Evolutionary conservation across 1,140 invertebrate species (phyloP), one percentile per base, ranked within the genome.

Genomic region (Heliothis subflexa): DNA sequence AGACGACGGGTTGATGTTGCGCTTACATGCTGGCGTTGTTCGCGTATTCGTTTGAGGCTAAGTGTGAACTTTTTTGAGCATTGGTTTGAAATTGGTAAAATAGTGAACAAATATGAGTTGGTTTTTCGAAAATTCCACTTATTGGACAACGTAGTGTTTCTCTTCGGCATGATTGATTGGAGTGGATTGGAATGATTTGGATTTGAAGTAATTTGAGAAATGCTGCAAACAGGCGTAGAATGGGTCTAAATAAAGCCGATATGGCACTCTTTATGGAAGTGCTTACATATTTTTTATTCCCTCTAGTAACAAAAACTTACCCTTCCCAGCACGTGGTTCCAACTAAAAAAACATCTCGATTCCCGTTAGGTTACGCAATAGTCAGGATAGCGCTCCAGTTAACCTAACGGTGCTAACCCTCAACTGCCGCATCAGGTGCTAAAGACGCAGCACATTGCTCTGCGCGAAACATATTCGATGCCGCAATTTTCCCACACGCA

Each of bases 401-500:
- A 70, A 50, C 18, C 47, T 70, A 70, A 70, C 66, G 66, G 66
- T 70, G 21, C 47, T 25, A 70, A 70, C 64, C 64, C 64, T 45
- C 73, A 72, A 21, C 70, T 73, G 62, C 55, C 54, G 64, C 21
- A 52, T 78, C 66, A 78, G 76, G 78, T 76, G 75, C 14, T 72
- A 78, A 79, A 78, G n/a, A 55, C 49, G 50, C 47, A 73, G 82
- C 78, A 81, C 83, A 64, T 76, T 82, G 78, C 87, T 86, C 86
- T 89, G 89, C 88, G 79, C 80, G 77, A 70, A 66, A 82, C 66
- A 88, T 81, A 83, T 82, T 75, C 66, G 75, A 81, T 85, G 78
- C 84, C 80, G 79, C 86, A 86, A 85, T 88, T 86, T 93, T 93
- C 91, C 91, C 92, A 93, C 92, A 93, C 86, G 81, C 82, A 78